Evolutionary conservation across 2,113 vertebrate genomes (phyloP).

Genomic region (Passer domesticus): DNA sequence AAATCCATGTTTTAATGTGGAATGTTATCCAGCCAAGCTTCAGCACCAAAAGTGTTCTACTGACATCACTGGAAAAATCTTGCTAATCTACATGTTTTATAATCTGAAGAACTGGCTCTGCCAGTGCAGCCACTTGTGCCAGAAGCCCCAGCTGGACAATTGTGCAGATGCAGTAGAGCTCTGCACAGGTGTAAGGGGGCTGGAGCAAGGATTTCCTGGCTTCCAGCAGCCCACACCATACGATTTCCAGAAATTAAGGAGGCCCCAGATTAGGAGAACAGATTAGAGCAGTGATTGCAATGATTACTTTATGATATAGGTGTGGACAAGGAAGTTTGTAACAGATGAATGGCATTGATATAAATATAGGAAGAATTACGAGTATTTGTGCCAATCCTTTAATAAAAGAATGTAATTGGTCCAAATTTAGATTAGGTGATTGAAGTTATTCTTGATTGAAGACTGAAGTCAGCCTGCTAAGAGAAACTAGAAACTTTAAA

Average conservation of each 20-base stretch:
- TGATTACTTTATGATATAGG: neutral
- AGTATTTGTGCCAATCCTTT: neutral
- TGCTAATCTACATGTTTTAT: neutral
- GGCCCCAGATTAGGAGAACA: neutral
- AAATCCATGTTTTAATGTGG: conserved; percentile 31
- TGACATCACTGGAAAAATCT: conserved; percentile 63
- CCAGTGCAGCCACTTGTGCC: neutral
- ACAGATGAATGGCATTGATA: neutral
- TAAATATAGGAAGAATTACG: neutral
- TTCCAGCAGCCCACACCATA: neutral
- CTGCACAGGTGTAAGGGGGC: neutral
- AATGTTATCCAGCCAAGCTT: conserved; percentile 16
- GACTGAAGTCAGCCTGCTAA: neutral
- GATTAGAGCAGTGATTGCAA: neutral
- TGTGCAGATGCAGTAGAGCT: neutral
- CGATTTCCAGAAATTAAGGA: neutral
- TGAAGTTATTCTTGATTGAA: neutral
- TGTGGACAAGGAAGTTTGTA: neutral
- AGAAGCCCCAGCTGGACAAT: neutral
- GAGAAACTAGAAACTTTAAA: neutral
- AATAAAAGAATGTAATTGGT: neutral
- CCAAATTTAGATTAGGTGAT: neutral
- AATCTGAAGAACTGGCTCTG: neutral
- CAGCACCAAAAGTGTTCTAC: neutral
- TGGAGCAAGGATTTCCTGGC: neutral